phyloP scores from a whole-genome alignment of 2,797 vertebrate species.

The Numenius phaeopus region DNA sequence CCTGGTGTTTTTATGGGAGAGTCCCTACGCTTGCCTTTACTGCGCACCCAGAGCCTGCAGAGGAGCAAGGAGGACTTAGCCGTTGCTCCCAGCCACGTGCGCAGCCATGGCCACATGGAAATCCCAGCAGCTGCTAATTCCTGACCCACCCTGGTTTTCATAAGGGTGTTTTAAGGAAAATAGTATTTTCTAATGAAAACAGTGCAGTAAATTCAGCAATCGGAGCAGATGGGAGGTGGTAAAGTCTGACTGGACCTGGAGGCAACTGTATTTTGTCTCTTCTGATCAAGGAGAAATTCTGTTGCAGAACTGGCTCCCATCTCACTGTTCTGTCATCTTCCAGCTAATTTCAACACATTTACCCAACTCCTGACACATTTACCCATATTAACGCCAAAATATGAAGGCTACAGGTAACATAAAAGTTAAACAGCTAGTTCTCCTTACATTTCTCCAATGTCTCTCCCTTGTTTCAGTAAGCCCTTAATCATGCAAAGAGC shows the following conservation, averaged over 20 bases:
- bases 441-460: neutral
- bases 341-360: neutral
- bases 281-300: neutral
- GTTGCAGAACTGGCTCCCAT: neutral
- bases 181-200: neutral
- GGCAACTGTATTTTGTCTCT: neutral
- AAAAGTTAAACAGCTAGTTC: neutral
- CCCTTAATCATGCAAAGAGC: neutral
- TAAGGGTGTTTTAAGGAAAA: neutral
- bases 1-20: neutral
- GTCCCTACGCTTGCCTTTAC: neutral
- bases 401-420: neutral
- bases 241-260: neutral
- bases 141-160: neutral
- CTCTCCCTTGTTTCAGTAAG: neutral
- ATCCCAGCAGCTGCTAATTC: neutral
- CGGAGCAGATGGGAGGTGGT: fast-evolving
- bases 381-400: neutral
- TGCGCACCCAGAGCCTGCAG: neutral
- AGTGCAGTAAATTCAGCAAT: neutral
- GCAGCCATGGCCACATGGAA: neutral
- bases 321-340: neutral
- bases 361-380: neutral
- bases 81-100: neutral
- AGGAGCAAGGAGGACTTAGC: neutral